A percentile compares a stretch with the other conserved stretches of the same genome.
These are phyloP conservation scores for Orius laevigatus DNA, from an alignment of 1,140 invertebrate genomes.

Conservation along the genomic window DNA sequence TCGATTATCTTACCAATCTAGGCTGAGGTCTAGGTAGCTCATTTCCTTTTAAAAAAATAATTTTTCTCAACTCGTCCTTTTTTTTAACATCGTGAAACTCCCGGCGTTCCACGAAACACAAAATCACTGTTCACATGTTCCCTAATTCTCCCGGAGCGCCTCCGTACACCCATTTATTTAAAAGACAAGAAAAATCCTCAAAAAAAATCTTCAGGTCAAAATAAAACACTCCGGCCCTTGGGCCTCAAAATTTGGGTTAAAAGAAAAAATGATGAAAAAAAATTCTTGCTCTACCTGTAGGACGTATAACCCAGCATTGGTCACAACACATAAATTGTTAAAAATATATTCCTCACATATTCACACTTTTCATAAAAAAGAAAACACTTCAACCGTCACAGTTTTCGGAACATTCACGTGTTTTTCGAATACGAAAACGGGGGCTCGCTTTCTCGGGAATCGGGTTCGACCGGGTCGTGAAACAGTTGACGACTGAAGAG, in stretches of 20 bases:
- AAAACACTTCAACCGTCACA: too few relatives aligned
- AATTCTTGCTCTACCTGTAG: constrained; percentile 15
- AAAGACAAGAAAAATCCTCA: not conserved
- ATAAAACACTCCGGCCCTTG: not conserved
- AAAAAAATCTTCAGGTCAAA: not conserved
- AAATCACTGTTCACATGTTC: not conserved
- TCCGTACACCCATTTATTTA: constrained; percentile 8
- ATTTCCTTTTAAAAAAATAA: constrained; percentile 11
- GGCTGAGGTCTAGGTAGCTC: constrained; percentile 19
- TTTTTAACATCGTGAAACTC: constrained; percentile 3
- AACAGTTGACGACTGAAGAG: constrained; percentile 9
- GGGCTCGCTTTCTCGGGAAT: too few relatives aligned
- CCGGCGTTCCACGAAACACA: constrained; percentile 1
- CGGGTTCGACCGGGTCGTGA: constrained; percentile 3
- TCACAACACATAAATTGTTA: constrained; percentile 16
- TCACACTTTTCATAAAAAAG: not conserved
- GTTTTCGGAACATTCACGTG: too few relatives aligned
- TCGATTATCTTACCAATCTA: constrained; percentile 17
- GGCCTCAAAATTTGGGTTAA: not conserved
- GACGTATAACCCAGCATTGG: constrained; percentile 18
- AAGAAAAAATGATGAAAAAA: constrained; percentile 12
- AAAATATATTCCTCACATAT: constrained; percentile 4
- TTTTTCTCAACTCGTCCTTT: constrained; percentile 12
- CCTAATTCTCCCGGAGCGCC: not conserved
- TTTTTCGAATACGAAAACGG: too few relatives aligned